Conservation (phyloP, 2,888 invertebrate species). For the Ophion ventricosus region DNA sequence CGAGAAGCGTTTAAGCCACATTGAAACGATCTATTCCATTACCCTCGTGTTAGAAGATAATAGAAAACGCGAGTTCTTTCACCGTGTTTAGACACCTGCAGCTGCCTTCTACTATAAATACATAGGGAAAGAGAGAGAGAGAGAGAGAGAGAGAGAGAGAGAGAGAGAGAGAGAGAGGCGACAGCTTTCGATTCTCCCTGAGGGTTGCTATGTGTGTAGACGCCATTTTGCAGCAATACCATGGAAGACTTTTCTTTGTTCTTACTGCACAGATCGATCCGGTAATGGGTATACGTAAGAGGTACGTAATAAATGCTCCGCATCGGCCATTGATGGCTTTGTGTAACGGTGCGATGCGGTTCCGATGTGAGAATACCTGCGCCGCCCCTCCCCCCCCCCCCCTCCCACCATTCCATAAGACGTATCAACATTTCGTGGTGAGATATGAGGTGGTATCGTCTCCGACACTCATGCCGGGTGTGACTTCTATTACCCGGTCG, state of each 20-base stretch:
- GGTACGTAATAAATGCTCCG: slow-evolving; percentile 52
- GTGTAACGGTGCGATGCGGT: slow-evolving; percentile 37
- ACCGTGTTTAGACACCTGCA: slow-evolving; percentile 55
- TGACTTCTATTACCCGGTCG: background rate
- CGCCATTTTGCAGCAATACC: slow-evolving; percentile 61
- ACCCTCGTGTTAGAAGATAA: slow-evolving; percentile 66
- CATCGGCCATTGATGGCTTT: slow-evolving; percentile 49
- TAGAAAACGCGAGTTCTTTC: slow-evolving; percentile 58
- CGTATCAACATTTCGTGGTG: slow-evolving; percentile 21
- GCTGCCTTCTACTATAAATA: slow-evolving; percentile 1
- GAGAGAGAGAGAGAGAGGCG: too few species aligned
- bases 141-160: slow-evolving; percentile 24
- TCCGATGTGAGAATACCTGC: slow-evolving; percentile 37
- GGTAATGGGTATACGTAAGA: slow-evolving; percentile 30
- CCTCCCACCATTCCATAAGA: slow-evolving; percentile 37
- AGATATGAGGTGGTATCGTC: background rate
- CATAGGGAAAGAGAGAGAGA: background rate
- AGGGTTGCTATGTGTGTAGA: slow-evolving; percentile 22
- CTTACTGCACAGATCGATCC: slow-evolving; percentile 55
- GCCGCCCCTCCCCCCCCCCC: too few species aligned
- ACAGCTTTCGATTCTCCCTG: slow-evolving; percentile 36
- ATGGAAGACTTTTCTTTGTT: slow-evolving; percentile 53
- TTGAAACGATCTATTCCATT: slow-evolving; percentile 64
- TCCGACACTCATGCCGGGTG: slow-evolving; percentile 1
- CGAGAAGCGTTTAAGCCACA: slow-evolving; percentile 63